Base-by-base conservation (phyloP, 2,888 invertebrate species). In the Hanleya hanleyi region DNA sequence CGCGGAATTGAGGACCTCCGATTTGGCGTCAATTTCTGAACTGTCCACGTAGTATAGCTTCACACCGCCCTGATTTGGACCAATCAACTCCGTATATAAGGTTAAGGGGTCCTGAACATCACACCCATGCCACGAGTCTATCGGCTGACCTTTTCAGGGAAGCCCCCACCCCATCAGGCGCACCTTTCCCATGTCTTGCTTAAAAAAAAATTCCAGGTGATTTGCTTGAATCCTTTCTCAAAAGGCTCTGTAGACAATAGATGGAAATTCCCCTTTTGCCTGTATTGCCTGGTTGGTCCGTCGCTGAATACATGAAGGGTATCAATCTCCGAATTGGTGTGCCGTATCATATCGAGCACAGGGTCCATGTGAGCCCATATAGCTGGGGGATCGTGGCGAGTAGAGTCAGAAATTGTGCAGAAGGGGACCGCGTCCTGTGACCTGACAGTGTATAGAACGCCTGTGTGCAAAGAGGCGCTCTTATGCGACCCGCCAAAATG, bases 361-460 rank as follows among this genome's bases (percentile, higher is more conserved):
- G 88, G 89, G 69, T 78, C 69, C 47, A 91, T 73, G 77, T 90
- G 89, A 47, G 86, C 86, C 88, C 90, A 91, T 66, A 91, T 87
- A 22, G 88, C 89, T 62, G 82, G 79, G 47, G 89, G 86, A 65
- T 84, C 83, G 83, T 91, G 90, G 7, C 82, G 71, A 3, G 85
- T 74, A 71, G 79, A 81, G 71, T 85, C 71, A 12, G 87, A 89
- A 3, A 91, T 70, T 35, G 88, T 82, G 73, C 87, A 85, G 74
- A 82, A 81, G 29, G 77, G 62, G 12, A 71, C 50, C 26, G 67
- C 47, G 18, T 57, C 37, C 12, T 72, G 7, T 47, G 47, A 47
- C 22, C n/a, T 22, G 18, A 22, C 18, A 7, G 22, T 18, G 47
- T 51, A 73, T 26, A 68, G 18, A 32, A 68, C 35, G 15, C 68